Conservation (phyloP, 2,888 invertebrate genomes). For the Eulithis testata region DNA sequence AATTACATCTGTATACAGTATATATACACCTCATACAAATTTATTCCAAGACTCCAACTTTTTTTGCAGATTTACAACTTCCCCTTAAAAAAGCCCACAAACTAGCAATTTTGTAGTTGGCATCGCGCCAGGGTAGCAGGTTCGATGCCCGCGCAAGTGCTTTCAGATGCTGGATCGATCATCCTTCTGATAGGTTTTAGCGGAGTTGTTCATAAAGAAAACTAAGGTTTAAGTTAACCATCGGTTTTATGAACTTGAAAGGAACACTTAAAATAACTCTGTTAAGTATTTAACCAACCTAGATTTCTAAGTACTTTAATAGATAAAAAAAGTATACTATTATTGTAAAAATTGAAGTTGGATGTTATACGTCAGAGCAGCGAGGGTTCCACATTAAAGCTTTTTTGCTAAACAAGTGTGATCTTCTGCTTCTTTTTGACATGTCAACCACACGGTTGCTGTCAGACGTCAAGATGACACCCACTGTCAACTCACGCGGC, state of each 20-base stretch:
- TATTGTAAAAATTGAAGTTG: no score
- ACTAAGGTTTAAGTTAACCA: background rate
- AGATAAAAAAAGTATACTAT: no score
- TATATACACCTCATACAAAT: no score
- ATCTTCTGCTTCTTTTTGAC: no score
- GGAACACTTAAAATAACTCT: background rate
- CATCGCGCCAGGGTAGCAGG: slow-evolving; percentile 21
- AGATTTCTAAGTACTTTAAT: no score
- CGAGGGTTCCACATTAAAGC: no score
- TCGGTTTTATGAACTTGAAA: background rate
- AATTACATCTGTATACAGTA: no score
- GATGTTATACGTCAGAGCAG: no score
- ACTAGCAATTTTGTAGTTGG: slow-evolving; percentile 20
- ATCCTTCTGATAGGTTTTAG: slow-evolving; percentile 19
- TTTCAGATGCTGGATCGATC: slow-evolving; percentile 43
- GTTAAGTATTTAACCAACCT: background rate
- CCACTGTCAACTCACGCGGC: no score
- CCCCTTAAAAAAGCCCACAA: slow-evolving; percentile 20
- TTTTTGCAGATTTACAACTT: background rate
- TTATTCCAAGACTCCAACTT: background rate
- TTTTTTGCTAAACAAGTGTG: no score
- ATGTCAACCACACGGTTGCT: no score
- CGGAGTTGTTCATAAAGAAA: background rate
- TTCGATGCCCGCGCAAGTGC: slow-evolving; percentile 26
- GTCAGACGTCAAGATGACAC: no score